A percentile compares a stretch with the other conserved stretches of the same genome.
These are phyloP conservation scores for Drosophila jambulina DNA, from an alignment of 1,140 invertebrate genomes.

Conservation along the genomic window DNA sequence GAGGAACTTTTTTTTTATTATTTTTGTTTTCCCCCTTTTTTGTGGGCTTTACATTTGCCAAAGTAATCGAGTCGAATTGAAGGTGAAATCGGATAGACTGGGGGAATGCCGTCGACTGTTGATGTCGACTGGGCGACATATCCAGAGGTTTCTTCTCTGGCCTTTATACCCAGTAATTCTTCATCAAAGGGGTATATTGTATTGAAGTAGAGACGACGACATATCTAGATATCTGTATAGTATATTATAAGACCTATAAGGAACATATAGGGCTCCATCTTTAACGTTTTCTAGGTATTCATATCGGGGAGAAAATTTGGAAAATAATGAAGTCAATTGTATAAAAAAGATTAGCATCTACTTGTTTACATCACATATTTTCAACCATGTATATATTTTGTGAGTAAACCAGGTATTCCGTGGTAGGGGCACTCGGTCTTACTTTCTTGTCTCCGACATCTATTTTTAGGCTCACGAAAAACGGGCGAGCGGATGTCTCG, in stretches of 20 bases:
- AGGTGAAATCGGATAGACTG: conserved; percentile 57
- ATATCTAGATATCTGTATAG: too few species aligned
- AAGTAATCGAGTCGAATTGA: conserved; percentile 69
- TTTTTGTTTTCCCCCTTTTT: conserved; percentile 6
- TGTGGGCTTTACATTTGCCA: conserved; percentile 46
- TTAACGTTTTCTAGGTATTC: not conserved
- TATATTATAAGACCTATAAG: too few species aligned
- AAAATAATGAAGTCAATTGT: not conserved
- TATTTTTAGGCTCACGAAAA: conserved; percentile 34
- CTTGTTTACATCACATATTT: too few species aligned
- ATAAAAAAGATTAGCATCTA: not conserved
- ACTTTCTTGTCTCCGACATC: not conserved
- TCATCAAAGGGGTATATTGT: not conserved
- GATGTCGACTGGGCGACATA: conserved; percentile 18
- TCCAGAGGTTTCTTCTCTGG: conserved; percentile 10
- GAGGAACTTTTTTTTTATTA: conserved; percentile 6
- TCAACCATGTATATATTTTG: not conserved
- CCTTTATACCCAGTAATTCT: not conserved
- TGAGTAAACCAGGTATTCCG: not conserved
- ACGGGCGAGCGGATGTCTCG: conserved; percentile 29
- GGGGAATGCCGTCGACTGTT: conserved; percentile 12
- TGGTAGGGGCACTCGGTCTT: not conserved
- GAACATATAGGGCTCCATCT: too few species aligned
- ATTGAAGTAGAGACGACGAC: not conserved
- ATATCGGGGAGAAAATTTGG: too few species aligned